Evolutionary conservation across 2,797 vertebrate genomes (phyloP).

Genomic region (Picus viridis): DNA sequence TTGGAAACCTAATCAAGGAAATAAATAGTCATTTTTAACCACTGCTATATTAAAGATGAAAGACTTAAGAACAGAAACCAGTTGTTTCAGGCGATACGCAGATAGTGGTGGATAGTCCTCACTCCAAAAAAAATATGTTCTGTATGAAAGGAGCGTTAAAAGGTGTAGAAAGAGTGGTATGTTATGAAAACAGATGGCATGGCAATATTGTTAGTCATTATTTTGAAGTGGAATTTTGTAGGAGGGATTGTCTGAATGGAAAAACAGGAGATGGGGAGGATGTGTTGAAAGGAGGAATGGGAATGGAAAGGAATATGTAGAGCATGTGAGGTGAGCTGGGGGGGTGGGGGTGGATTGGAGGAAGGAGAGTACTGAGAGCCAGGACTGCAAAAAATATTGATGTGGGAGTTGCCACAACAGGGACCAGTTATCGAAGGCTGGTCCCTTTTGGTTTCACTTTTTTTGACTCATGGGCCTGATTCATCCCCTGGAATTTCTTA

Average conservation of each 20-base stretch:
- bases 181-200: slow-evolving; percentile 57
- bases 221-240: slow-evolving; percentile 63
- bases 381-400: background rate
- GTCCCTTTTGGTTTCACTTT: slow-evolving; percentile 39
- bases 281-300: slow-evolving; percentile 45
- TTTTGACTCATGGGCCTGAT: slow-evolving; percentile 18
- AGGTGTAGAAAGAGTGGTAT: slow-evolving; percentile 49
- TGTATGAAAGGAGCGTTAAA: background rate
- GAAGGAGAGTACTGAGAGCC: background rate
- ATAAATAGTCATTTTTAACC: slow-evolving; percentile 40
- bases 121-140: background rate
- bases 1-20: slow-evolving; percentile 48
- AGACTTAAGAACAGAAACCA: slow-evolving; percentile 15
- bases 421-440: slow-evolving; percentile 3
- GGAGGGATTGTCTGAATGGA: slow-evolving; percentile 46
- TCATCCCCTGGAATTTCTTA: slow-evolving; percentile 31
- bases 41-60: slow-evolving; percentile 29
- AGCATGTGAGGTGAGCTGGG: slow-evolving; percentile 46
- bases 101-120: slow-evolving; percentile 18
- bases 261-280: slow-evolving; percentile 25
- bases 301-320: background rate
- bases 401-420: slow-evolving; percentile 10
- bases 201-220: slow-evolving; percentile 37
- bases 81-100: background rate
- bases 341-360: background rate